phyloP scores from a whole-genome alignment of 2,888 invertebrate genomes.

The Gymnocheta viridis region DNA sequence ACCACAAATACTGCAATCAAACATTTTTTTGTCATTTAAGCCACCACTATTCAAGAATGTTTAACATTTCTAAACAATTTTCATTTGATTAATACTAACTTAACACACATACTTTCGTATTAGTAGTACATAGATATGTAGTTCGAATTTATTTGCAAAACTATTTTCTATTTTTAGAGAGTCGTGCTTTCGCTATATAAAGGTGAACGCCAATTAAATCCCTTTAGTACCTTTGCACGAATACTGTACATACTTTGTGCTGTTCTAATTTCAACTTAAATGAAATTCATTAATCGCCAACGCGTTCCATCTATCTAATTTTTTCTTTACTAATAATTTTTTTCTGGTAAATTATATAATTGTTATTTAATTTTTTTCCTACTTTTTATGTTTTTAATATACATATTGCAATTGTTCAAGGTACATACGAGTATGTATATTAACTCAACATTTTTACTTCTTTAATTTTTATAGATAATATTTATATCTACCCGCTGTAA shows the following conservation, averaged over 20 bases:
- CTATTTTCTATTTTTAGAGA: neutral
- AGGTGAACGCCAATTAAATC: neutral
- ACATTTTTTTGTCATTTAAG: neutral
- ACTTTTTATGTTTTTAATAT: neutral
- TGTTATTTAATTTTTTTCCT: too few relatives aligned
- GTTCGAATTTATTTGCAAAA: neutral
- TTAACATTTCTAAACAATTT: slow-evolving; percentile 6
- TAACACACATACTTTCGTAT: slow-evolving; percentile 8
- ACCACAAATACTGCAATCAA: slow-evolving; percentile 16
- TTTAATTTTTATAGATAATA: too few relatives aligned
- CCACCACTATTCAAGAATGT: slow-evolving; percentile 7
- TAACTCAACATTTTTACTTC: too few relatives aligned
- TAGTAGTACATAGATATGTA: neutral
- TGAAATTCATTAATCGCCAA: neutral
- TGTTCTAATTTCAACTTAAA: neutral
- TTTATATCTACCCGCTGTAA: too few relatives aligned
- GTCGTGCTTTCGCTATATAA: neutral
- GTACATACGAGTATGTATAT: neutral
- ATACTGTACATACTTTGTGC: neutral
- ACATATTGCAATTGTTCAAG: neutral
- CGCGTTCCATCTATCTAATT: neutral
- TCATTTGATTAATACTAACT: slow-evolving; percentile 26
- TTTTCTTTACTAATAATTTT: neutral
- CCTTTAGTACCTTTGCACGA: neutral
- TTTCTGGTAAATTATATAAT: neutral